Evolutionary conservation across 2,113 vertebrate species (phyloP).

Genomic region (Megaleporinus macrocephalus): DNA sequence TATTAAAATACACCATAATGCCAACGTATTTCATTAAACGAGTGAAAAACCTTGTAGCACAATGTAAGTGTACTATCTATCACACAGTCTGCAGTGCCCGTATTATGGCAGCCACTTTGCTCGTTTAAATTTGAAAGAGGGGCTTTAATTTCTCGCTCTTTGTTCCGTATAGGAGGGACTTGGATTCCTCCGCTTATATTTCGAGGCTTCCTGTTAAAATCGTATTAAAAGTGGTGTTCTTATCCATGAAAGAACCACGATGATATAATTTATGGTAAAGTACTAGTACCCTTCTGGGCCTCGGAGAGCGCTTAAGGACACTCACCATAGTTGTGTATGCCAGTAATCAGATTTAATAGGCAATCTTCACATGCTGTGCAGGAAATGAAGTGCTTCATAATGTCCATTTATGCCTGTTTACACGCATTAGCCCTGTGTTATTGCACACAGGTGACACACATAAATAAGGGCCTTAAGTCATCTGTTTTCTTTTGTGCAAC

Average conservation of each 20-base stretch:
- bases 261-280: slow-evolving; percentile 1
- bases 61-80: slow-evolving; percentile 7
- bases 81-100: neutral
- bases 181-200: neutral
- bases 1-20: slow-evolving; percentile 8
- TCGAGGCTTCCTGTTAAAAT: neutral
- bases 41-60: neutral
- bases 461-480: slow-evolving; percentile 40
- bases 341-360: slow-evolving; percentile 31
- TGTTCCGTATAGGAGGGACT: neutral
- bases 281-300: neutral
- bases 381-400: slow-evolving; percentile 22
- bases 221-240: neutral
- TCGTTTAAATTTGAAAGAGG: neutral
- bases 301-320: slow-evolving; percentile 3
- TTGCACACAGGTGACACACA: neutral
- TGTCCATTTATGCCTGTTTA: slow-evolving; percentile 9
- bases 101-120: neutral
- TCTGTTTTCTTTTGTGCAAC: slow-evolving; percentile 20
- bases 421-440: neutral
- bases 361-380: slow-evolving; percentile 19
- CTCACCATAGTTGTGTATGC: slow-evolving; percentile 6
- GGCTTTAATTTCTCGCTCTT: neutral
- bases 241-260: neutral
- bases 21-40: neutral